Evolutionary conservation across 2,888 invertebrate genomes (phyloP).

Genomic region (Drosophila subsilvestris): DNA sequence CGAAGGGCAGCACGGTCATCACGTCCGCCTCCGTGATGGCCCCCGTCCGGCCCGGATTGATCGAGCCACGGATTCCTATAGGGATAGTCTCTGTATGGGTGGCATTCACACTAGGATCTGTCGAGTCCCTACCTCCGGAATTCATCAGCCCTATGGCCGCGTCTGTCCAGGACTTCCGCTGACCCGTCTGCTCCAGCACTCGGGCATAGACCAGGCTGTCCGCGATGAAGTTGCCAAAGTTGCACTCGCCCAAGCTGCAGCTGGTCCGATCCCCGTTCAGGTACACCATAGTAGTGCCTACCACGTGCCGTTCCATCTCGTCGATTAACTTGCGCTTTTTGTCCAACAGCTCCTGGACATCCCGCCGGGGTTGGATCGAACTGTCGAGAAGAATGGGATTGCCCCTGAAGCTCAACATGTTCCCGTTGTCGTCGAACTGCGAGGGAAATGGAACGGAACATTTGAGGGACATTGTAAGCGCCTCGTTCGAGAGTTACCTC

Average conservation of each 20-base stretch:
- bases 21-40: slow-evolving; percentile 89
- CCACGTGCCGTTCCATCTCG: slow-evolving; percentile 75
- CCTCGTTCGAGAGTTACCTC: slow-evolving; percentile 70
- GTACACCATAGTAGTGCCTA: slow-evolving; percentile 88
- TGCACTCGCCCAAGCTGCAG: slow-evolving; percentile 91
- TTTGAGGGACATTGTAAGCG: neutral
- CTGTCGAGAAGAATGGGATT: slow-evolving; percentile 89
- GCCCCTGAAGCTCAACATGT: slow-evolving; percentile 87
- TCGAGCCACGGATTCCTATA: slow-evolving; percentile 87
- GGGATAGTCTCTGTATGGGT: neutral
- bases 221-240: slow-evolving; percentile 91
- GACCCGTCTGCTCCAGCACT: slow-evolving; percentile 74
- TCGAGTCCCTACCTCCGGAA: slow-evolving; percentile 87
- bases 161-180: slow-evolving; percentile 82
- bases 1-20: slow-evolving; percentile 89
- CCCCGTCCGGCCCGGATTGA: slow-evolving; percentile 85
- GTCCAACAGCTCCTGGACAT: slow-evolving; percentile 86
- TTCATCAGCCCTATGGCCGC: slow-evolving; percentile 87
- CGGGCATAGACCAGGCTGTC: slow-evolving; percentile 88
- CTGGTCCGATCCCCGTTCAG: slow-evolving; percentile 87
- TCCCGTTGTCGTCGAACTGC: slow-evolving; percentile 88
- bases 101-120: neutral
- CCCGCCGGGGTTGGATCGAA: slow-evolving; percentile 87
- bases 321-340: slow-evolving; percentile 85
- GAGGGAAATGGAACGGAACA: neutral